These are phyloP conservation scores for Galerucella pusilla DNA, from an alignment of 2,888 invertebrate species.

Conservation along the genomic window DNA sequence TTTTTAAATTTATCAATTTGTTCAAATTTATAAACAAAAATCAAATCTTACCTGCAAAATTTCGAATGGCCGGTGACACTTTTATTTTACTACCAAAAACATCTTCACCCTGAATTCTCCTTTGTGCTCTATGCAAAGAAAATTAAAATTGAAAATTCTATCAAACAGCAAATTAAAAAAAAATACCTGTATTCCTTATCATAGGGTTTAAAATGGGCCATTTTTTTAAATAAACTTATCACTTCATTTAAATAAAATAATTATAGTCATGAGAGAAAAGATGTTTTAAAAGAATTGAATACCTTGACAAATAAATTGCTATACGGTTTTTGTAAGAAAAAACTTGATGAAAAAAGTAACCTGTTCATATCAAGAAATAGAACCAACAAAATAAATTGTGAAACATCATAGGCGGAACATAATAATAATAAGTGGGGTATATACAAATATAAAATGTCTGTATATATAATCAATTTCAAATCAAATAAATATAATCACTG, in stretches of 20 bases:
- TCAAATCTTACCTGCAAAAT: constrained; percentile 50
- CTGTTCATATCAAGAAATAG: background rate
- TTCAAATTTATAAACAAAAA: background rate
- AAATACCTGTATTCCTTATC: constrained; percentile 56
- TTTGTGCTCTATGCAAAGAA: constrained; percentile 74
- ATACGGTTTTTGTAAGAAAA: background rate
- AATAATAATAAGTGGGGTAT: background rate
- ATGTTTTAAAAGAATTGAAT: constrained; percentile 16
- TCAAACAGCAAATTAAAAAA: constrained; percentile 9
- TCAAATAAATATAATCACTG: too few relatives aligned
- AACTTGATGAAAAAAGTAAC: background rate
- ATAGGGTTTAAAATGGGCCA: constrained; percentile 58
- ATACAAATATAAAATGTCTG: background rate
- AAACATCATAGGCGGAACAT: background rate
- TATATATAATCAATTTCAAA: too few relatives aligned
- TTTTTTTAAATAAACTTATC: constrained; percentile 44
- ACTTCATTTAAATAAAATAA: constrained; percentile 48
- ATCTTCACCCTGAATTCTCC: constrained; percentile 86
- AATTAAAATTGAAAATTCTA: constrained; percentile 14
- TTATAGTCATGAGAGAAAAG: constrained; percentile 31
- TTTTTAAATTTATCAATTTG: constrained; percentile 2
- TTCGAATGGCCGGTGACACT: constrained; percentile 60
- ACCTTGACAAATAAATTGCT: background rate
- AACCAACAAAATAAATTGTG: background rate
- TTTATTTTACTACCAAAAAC: constrained; percentile 81